Percentiles rank a stretch among this genome's conserved stretches.
These are phyloP conservation scores for Catostylus mosaicus DNA, from an alignment of 30 jellyfish, hydroid and myxozoan genomes.

Conservation along the genomic window DNA sequence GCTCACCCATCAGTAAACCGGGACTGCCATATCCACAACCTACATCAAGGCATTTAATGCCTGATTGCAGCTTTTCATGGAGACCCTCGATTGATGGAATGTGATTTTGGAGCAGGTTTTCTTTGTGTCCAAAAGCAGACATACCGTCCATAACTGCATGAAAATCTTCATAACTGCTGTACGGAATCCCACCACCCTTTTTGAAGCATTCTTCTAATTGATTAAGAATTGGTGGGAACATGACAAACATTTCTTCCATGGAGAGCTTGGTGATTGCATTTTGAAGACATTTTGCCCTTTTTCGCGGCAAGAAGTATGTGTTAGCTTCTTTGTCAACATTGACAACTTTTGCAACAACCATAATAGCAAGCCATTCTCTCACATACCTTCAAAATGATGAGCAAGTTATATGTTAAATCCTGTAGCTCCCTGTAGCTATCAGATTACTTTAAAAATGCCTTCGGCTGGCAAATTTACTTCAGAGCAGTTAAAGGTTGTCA, in stretches of 20 bases:
- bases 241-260: background rate
- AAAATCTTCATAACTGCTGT: constrained; percentile 13
- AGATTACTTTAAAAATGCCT: background rate
- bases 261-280: background rate
- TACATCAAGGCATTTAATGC: constrained; percentile 32
- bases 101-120: constrained; percentile 15
- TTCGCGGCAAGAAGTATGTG: constrained; percentile 22
- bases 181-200: constrained; percentile 49
- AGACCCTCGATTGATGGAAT: constrained; percentile 49
- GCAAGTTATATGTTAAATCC: too few species aligned
- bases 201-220: constrained; percentile 37
- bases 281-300: background rate
- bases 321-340: constrained; percentile 33
- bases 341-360: constrained; percentile 26
- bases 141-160: constrained; percentile 3
- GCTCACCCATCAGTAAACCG: constrained; percentile 10
- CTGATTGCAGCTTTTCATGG: constrained; percentile 34
- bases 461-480: background rate
- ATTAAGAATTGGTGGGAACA: constrained; percentile 31
- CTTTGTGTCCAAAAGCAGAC: constrained; percentile 10
- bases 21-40: constrained; percentile 68
- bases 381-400: constrained; percentile 32
- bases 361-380: constrained; percentile 48
- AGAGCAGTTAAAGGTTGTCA: too few species aligned
- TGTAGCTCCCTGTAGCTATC: background rate